phyloP scores from a whole-genome alignment of 1,140 invertebrate species.

The Chrysopa pallens region DNA sequence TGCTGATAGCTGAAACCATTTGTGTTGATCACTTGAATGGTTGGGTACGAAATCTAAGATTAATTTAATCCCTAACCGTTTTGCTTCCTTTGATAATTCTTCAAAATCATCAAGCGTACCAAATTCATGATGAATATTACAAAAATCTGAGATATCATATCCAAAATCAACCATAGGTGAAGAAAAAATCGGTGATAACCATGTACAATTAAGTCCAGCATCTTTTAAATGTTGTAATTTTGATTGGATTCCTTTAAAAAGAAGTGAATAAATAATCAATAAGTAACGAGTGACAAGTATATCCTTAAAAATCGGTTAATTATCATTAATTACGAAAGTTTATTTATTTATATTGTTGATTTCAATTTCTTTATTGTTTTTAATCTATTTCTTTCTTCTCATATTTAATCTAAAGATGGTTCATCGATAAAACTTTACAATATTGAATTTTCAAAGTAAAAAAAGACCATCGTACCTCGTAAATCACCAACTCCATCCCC shows the following conservation, averaged over 20 bases:
- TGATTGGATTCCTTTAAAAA: conserved; percentile 37
- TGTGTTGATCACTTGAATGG: conserved; percentile 58
- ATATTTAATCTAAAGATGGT: too few relatives aligned
- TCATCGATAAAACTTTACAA: too few relatives aligned
- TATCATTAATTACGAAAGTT: too few relatives aligned
- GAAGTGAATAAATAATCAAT: too few relatives aligned
- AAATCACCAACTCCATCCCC: conserved; percentile 64
- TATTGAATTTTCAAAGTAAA: too few relatives aligned
- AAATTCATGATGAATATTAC: conserved; percentile 41
- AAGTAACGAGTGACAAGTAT: too few relatives aligned
- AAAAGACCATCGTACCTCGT: conserved; percentile 33
- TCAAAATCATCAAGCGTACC: conserved; percentile 54
- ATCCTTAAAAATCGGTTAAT: too few relatives aligned
- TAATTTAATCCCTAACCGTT: conserved; percentile 46
- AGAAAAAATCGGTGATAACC: conserved; percentile 52
- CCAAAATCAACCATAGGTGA: conserved; percentile 49
- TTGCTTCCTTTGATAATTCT: conserved; percentile 31
- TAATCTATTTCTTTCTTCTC: too few relatives aligned
- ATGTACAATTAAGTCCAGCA: conserved; percentile 36
- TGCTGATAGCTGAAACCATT: conserved; percentile 57
- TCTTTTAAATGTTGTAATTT: conserved; percentile 40
- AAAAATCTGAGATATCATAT: conserved; percentile 55
- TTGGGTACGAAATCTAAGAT: conserved; percentile 79
- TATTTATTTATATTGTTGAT: too few relatives aligned
- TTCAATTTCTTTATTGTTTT: too few relatives aligned